These are phyloP conservation scores for Poeciliopsis gracilis DNA, from an alignment of 2,797 vertebrate species.

Conservation along the genomic window DNA sequence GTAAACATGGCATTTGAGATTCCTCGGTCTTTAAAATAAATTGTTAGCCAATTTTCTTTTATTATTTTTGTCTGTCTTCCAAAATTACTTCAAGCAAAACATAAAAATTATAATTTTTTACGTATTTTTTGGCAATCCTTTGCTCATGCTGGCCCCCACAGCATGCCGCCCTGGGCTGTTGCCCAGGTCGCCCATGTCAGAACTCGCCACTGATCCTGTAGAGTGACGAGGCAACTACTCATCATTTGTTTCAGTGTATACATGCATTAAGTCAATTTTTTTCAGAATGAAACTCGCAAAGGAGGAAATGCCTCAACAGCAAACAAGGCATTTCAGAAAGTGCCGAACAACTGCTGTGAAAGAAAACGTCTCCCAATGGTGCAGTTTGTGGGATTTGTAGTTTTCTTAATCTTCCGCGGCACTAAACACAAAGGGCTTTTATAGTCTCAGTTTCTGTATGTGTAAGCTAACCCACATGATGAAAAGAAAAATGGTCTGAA, in stretches of 20 bases:
- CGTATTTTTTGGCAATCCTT: not conserved
- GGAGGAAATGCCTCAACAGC: not conserved
- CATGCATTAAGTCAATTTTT: not conserved
- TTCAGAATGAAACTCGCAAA: not conserved
- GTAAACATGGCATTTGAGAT: not conserved
- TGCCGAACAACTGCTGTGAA: not conserved
- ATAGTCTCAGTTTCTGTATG: not conserved
- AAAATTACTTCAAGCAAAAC: not conserved
- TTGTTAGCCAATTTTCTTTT: not conserved
- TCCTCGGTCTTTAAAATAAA: not conserved
- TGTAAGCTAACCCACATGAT: not conserved
- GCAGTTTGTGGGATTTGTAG: not conserved
- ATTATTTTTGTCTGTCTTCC: not conserved
- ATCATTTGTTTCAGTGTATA: not conserved
- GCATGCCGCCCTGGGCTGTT: too few species aligned
- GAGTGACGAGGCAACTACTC: not conserved
- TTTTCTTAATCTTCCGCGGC: not conserved
- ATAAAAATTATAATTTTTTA: not conserved
- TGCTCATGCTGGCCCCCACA: not conserved
- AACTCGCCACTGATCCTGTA: not conserved
- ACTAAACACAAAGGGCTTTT: not conserved
- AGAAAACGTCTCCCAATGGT: not conserved
- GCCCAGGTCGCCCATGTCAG: too few species aligned
- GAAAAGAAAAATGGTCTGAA: conserved; percentile 23
- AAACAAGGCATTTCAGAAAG: not conserved